Conservation (phyloP, 1,140 invertebrate genomes). For the Thereuonema tuberculata region DNA sequence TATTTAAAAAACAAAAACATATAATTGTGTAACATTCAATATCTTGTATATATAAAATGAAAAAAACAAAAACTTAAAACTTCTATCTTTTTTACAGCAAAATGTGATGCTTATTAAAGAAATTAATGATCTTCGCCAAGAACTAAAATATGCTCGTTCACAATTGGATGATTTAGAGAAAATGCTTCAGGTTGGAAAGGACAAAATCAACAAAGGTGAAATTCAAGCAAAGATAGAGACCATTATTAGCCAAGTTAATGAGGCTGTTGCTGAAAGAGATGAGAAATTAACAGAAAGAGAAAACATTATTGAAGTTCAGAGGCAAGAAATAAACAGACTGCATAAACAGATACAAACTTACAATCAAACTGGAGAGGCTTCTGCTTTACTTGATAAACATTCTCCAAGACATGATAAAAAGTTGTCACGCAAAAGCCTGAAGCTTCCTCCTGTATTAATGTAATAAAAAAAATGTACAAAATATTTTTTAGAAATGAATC, state of each 20-base stretch:
- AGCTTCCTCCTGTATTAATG: no score
- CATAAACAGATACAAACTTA: background rate
- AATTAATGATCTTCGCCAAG: conserved; percentile 51
- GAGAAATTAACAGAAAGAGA: background rate
- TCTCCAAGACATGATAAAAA: no score
- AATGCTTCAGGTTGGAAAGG: background rate
- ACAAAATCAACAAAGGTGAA: background rate
- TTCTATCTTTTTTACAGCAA: conserved; percentile 44
- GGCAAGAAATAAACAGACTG: background rate
- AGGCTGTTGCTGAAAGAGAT: background rate
- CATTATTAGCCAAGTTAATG: background rate
- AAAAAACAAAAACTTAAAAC: no score
- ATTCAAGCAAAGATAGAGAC: background rate
- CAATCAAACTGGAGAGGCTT: background rate
- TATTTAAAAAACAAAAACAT: no score
- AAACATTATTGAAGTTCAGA: background rate
- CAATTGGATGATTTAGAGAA: conserved; percentile 51
- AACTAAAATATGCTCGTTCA: conserved; percentile 46
- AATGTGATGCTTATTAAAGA: conserved; percentile 59
- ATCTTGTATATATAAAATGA: no score
- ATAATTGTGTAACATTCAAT: no score
- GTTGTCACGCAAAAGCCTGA: no score
- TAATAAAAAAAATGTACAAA: no score
- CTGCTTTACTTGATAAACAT: no score
- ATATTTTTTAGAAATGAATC: no score